phyloP scores from a whole-genome alignment of 2,888 invertebrate genomes.

The Odiellus spinosus region DNA sequence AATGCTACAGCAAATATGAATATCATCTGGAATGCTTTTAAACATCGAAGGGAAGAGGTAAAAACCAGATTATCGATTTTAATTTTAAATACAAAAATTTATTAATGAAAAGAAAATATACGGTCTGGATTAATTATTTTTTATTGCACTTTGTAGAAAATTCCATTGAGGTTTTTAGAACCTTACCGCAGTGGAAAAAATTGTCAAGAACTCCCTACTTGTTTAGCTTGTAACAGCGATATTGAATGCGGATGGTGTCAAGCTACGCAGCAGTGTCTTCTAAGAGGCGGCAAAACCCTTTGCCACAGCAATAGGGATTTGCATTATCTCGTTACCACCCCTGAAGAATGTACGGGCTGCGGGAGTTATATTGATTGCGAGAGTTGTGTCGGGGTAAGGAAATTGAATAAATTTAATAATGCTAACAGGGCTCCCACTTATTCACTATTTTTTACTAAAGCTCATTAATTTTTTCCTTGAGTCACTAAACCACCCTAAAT shows the following conservation, averaged over 20 bases:
- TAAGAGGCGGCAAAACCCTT: neutral
- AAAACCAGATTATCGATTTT: no score
- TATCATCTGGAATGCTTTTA: slow-evolving; percentile 16
- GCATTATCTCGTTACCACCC: slow-evolving; percentile 64
- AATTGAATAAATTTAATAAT: no score
- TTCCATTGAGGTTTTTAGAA: slow-evolving; percentile 70
- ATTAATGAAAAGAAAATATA: no score
- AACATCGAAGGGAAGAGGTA: no score
- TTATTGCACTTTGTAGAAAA: slow-evolving; percentile 9
- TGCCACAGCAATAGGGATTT: slow-evolving; percentile 37
- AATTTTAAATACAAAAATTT: no score
- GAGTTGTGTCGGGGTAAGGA: slow-evolving; percentile 53
- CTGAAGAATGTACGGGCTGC: slow-evolving; percentile 70
- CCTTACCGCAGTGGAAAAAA: slow-evolving; percentile 59
- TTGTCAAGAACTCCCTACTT: slow-evolving; percentile 61
- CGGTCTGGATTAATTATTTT: no score
- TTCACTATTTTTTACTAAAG: no score
- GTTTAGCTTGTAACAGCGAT: slow-evolving; percentile 71
- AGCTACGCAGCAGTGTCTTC: slow-evolving; percentile 29
- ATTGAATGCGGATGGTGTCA: slow-evolving; percentile 87
- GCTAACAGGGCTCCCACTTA: no score
- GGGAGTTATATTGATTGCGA: slow-evolving; percentile 76
- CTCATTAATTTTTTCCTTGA: no score
- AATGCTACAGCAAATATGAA: slow-evolving; percentile 13
- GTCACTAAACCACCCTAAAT: slow-evolving; percentile 24